phyloP scores from a whole-genome alignment of 2,113 vertebrate genomes.

The Lagenorhynchus albirostris region DNA sequence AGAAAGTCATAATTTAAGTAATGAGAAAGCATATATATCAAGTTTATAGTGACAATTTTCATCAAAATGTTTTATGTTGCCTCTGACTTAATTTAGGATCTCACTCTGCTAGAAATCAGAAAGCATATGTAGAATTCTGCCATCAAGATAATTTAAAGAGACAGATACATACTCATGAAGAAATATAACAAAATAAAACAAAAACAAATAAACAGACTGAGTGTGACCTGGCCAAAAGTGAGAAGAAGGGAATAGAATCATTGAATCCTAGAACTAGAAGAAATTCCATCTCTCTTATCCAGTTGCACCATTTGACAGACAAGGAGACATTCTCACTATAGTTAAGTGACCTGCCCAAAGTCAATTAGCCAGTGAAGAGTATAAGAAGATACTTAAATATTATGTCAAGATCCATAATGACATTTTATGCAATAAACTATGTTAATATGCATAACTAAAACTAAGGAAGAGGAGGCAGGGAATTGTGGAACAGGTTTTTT shows the following conservation, averaged over 20 bases:
- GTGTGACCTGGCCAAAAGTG: not conserved
- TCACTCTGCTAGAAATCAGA: not conserved
- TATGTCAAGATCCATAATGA: not conserved
- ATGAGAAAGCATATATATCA: not conserved
- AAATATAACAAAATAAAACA: not conserved
- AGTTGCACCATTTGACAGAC: not conserved
- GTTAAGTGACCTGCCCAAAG: not conserved
- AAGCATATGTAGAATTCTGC: not conserved
- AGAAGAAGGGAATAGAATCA: not conserved
- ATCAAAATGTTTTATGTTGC: not conserved
- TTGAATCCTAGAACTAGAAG: not conserved
- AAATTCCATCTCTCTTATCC: not conserved
- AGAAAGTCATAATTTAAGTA: not conserved
- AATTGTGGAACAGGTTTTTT: not conserved
- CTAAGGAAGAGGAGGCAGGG: not conserved
- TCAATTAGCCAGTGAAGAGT: not conserved
- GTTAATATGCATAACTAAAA: not conserved
- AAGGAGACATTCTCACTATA: not conserved
- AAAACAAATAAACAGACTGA: not conserved
- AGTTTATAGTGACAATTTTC: not conserved
- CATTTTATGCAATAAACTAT: not conserved
- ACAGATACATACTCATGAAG: not conserved
- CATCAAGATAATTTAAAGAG: constrained; percentile 13
- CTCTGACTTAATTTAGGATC: not conserved
- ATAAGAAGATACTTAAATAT: not conserved